Evolutionary conservation across 2,113 vertebrate species (phyloP).

Genomic region (Pagrus major): DNA sequence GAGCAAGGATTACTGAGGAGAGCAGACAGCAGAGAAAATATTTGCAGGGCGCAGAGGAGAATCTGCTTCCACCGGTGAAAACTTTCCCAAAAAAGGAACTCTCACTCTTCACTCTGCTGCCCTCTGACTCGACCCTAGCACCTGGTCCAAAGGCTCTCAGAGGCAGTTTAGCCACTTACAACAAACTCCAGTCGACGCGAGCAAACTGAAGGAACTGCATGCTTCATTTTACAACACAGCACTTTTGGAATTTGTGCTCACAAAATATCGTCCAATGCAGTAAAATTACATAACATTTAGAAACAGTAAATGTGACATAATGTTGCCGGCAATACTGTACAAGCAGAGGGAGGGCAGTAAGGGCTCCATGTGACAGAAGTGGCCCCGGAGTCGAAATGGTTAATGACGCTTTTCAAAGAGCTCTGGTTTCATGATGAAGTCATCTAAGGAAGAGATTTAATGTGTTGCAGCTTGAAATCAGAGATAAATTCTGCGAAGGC

Average conservation of each 20-base stretch:
- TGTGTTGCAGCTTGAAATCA: conserved; percentile 82
- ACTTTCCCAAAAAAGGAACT: conserved; percentile 75
- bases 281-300: conserved; percentile 26
- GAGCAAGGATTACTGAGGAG: conserved; percentile 44
- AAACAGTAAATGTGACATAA: conserved; percentile 6
- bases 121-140: conserved; percentile 60
- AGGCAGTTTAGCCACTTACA: neutral
- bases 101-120: conserved; percentile 52
- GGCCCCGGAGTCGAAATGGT: conserved; percentile 61
- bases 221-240: neutral
- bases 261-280: neutral
- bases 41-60: conserved; percentile 58
- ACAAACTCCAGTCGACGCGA: conserved; percentile 4
- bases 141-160: conserved; percentile 41
- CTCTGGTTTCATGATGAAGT: conserved; percentile 83
- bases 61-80: conserved; percentile 61
- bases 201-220: neutral
- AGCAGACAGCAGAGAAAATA: conserved; percentile 69
- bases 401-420: conserved; percentile 75
- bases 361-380: conserved; percentile 48
- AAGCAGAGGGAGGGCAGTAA: conserved; percentile 20
- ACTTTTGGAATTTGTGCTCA: neutral
- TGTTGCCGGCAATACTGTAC: conserved; percentile 6
- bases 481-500: conserved; percentile 71
- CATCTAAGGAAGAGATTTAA: conserved; percentile 81